Percentiles rank a stretch among this genome's conserved stretches.
Conservation (phyloP, 2,888 invertebrate species). For the Limnephilus lunatus region DNA sequence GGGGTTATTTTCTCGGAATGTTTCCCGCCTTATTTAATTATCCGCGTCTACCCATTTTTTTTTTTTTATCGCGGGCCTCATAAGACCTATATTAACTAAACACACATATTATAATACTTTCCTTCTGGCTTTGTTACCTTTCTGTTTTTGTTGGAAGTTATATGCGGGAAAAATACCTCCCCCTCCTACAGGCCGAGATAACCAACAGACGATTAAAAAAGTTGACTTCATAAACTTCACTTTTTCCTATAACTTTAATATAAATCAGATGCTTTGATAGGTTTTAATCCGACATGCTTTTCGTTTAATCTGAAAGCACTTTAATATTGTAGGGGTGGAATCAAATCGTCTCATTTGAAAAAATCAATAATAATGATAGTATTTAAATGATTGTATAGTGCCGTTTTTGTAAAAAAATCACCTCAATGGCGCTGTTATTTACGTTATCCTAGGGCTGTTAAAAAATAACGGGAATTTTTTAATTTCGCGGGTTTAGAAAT, state of each 20-base stretch:
- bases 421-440: too few relatives aligned
- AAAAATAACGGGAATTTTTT: too few relatives aligned
- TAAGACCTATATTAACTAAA: constrained; percentile 14
- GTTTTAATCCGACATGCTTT: too few relatives aligned
- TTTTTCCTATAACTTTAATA: neutral
- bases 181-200: neutral
- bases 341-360: too few relatives aligned
- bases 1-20: neutral
- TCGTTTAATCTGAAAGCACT: too few relatives aligned
- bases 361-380: too few relatives aligned
- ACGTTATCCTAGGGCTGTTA: too few relatives aligned
- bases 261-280: neutral
- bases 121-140: neutral
- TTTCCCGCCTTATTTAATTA: constrained; percentile 13
- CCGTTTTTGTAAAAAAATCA: too few relatives aligned
- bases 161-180: neutral
- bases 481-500: too few relatives aligned
- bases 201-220: neutral
- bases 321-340: too few relatives aligned
- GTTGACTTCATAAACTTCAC: neutral
- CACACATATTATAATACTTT: neutral
- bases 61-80: neutral
- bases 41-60: constrained; percentile 10
- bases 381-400: too few relatives aligned
- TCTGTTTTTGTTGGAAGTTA: neutral